A percentile compares a stretch with the other conserved stretches of the same genome.
Conservation (phyloP, 2,113 vertebrate species). For the Charadrius vociferus region DNA sequence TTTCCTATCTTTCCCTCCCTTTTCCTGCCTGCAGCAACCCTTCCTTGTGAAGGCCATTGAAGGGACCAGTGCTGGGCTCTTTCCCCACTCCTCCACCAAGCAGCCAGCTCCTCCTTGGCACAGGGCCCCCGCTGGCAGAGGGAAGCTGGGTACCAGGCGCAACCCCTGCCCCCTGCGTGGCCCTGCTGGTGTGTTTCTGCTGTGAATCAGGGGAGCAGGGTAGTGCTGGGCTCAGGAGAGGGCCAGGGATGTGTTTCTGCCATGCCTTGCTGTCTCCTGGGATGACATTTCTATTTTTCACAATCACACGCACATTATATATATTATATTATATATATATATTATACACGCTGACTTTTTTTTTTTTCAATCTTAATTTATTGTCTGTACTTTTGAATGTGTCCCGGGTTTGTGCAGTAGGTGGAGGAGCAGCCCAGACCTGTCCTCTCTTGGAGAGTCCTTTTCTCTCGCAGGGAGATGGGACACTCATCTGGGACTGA, state of each 20-base stretch:
- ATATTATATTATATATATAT: not conserved
- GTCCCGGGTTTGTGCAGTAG: constrained; percentile 57
- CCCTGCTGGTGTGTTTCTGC: not conserved
- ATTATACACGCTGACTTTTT: not conserved
- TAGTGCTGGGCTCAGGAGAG: not conserved
- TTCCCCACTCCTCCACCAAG: not conserved
- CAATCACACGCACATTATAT: constrained; percentile 48
- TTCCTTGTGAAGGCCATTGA: not conserved
- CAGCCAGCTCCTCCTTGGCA: not conserved
- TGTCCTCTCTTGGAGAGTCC: constrained; percentile 5
- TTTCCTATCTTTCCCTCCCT: not conserved
- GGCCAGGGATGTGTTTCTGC: not conserved
- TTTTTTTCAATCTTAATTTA: constrained; percentile 61
- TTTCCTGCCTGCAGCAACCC: not conserved
- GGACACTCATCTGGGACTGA: not conserved
- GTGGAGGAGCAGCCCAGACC: constrained; percentile 12
- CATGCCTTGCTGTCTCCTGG: constrained; percentile 23
- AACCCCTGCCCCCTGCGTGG: not conserved
- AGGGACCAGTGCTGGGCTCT: not conserved
- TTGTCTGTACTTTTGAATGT: constrained; percentile 60
- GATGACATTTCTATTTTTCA: constrained; percentile 41
- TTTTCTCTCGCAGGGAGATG: not conserved
- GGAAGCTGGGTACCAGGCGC: not conserved
- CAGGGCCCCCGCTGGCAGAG: not conserved
- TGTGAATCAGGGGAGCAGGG: constrained; percentile 1